Percentiles rank a stretch among this genome's conserved stretches.
Evolutionary conservation across 2,888 invertebrate genomes (phyloP).

Genomic region (Xylota segnis): DNA sequence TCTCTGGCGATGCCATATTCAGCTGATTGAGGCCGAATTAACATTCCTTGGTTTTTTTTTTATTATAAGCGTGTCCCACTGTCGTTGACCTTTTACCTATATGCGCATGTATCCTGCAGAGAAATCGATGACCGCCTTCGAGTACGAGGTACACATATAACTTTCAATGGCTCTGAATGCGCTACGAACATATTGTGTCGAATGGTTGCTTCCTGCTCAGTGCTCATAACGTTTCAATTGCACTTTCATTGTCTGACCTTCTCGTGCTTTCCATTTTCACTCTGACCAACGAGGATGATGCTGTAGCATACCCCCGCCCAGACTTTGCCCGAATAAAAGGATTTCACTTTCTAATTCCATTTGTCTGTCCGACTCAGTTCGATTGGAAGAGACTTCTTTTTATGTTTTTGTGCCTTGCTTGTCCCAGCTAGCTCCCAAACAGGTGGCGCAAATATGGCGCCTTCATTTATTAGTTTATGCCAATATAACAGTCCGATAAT

Average conservation of each 20-base stretch:
- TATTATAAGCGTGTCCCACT: too few species aligned
- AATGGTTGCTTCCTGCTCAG: not conserved
- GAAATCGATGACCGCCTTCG: too few species aligned
- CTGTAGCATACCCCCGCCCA: slow-evolving; percentile 9
- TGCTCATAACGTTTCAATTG: not conserved
- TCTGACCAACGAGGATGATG: slow-evolving; percentile 22
- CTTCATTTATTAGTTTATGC: slow-evolving; percentile 76
- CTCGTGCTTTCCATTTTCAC: slow-evolving; percentile 42
- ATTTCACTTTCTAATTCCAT: slow-evolving; percentile 75
- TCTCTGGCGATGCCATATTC: too few species aligned
- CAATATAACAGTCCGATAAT: slow-evolving; percentile 74
- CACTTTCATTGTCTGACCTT: slow-evolving; percentile 13
- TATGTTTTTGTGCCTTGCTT: slow-evolving; percentile 23
- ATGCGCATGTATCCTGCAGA: too few species aligned
- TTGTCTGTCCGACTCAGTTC: slow-evolving; percentile 33
- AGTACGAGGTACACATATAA: too few species aligned
- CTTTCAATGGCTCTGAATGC: too few species aligned
- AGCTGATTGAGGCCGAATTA: too few species aligned
- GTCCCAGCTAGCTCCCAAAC: slow-evolving; percentile 33
- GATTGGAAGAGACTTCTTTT: not conserved
- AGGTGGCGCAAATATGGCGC: slow-evolving; percentile 74
- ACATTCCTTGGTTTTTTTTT: too few species aligned
- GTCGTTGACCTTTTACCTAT: too few species aligned
- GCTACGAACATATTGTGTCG: too few species aligned
- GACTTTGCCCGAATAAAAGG: slow-evolving; percentile 58